Evolutionary conservation across 2,113 vertebrate species (phyloP), one percentile per base, ranked within the genome.

Genomic region (Phodopus roborovskii): DNA sequence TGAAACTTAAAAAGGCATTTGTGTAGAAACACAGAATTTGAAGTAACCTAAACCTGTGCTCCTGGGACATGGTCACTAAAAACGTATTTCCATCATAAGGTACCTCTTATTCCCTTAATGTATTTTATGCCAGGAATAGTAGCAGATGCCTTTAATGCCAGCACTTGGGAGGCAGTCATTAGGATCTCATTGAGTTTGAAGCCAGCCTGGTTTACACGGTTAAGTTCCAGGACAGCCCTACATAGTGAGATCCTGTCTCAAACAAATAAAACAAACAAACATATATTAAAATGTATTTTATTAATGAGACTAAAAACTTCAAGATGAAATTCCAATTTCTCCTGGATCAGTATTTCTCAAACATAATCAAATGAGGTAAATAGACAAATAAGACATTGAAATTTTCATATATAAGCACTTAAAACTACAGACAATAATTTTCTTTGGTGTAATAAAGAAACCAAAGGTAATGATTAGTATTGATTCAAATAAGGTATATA

Each of bases 381-480:
- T 19, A 83, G 56, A 82, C 79, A 62, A 83, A 28, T 28, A 39
- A 83, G 56, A 64, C 77, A 79, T 5, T 53, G 30, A 53, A 53
- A 53, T 45, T 45, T 84, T 64, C 58, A 30, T 42, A 83, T 62
- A 60, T 84, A 30, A 83, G 39, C 22, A 42, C 81, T 64, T 64
- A 83, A 83, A 83, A 83, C 58, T 60, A 19, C 1, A 84, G 22
- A 84, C 24, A 83, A 60, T 17, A 60, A 42, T 19, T 84, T 62
- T 64, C 81, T 64, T 84, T 84, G 81, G 81, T 64, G 26, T 84
- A 84, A 84, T 30, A 64, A 84, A 83, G n/a, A 62, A 64, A 84
- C 24, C 58, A 84, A 83, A 39, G 36, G 56, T 82, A 83, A 42
- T 58, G 22, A 62, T 17, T 60, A 7, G n/a, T 82, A 26, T 39